These are phyloP conservation scores for Gnathonemus echidnorhynchus DNA, from an alignment of 2,113 vertebrate genomes.

Conservation along the genomic window DNA sequence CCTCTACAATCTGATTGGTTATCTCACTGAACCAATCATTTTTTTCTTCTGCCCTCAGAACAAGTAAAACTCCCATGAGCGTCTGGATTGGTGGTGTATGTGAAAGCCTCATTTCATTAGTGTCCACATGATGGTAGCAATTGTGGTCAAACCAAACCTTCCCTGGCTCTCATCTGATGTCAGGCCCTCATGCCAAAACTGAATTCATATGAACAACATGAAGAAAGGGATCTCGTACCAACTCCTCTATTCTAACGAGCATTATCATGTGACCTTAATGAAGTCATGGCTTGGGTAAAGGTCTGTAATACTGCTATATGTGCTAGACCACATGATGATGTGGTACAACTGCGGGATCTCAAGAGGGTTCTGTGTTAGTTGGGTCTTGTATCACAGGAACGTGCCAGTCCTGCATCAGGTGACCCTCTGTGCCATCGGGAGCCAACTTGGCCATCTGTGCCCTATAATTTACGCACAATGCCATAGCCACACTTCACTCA, in stretches of 20 bases:
- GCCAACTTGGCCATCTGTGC: conserved; percentile 7
- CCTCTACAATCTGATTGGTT: neutral
- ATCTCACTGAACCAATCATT: neutral
- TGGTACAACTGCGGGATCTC: neutral
- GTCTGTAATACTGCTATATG: neutral
- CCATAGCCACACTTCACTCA: neutral
- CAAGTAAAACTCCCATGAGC: neutral
- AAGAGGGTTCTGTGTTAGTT: neutral
- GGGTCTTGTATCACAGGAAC: neutral
- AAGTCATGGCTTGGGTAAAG: neutral
- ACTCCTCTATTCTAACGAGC: neutral
- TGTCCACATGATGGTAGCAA: neutral
- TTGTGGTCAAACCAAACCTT: neutral
- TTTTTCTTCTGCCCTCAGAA: neutral
- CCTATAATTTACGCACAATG: neutral
- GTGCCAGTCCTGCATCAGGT: neutral
- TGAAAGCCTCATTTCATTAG: neutral
- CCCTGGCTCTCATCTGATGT: neutral
- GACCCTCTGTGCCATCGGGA: conserved; percentile 25
- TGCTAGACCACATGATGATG: neutral
- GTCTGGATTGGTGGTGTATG: neutral
- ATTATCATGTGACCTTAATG: conserved; percentile 9
- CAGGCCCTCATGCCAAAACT: neutral
- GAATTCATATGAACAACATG: neutral
- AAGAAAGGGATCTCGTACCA: neutral